Evolutionary conservation across 1,140 invertebrate genomes (phyloP), one percentile per base, ranked within the genome.

Genomic region (Drosophila varians): DNA sequence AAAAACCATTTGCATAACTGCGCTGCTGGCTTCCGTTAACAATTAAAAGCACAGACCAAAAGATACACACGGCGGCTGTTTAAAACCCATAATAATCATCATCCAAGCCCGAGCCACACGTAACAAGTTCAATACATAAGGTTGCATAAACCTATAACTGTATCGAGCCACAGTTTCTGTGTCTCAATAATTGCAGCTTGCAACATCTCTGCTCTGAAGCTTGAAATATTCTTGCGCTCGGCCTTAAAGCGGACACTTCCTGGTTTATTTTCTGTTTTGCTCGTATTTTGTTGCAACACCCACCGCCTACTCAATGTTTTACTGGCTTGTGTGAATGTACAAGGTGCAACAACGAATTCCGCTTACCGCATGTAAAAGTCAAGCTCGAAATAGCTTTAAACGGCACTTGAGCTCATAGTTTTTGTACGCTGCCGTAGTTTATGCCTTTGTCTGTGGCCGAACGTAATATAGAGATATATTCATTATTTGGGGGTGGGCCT

Each of bases 1-100:
- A 48, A 48, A 54, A 55, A 62, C n/a, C 53, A 77, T 77, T 76
- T 77, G 57, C 74, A 77, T 77, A 77, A 77, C 75, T 53, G 26
- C 60, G 36, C 38, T 16, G 26, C 40, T 42, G 25, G 54, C 73
- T 79, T 79, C 77, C 77, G 77, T 80, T 79, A 79, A 79, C 71
- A 79, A 79, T 79, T 79, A 79, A 79, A 79, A 75, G 48, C 54
- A 53, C 69, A 72, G 68, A 74, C 65, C 16, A 19, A 18, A 8
- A 42, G 31, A 34, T 34, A 65, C 61, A 74, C 46, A 47, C 18
- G 12, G 43, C 28, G 14, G 45, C 53, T 21, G 62, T 14, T 43
- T 3, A 49, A 57, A 64, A 34, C 68, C 42, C 23, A 48, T 45
- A 48, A 71, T 60, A 60, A 71, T 40, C 46, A 52, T 71, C 21